Evolutionary conservation across 2,797 vertebrate species (phyloP).

Genomic region (Gambusia yucatana): DNA sequence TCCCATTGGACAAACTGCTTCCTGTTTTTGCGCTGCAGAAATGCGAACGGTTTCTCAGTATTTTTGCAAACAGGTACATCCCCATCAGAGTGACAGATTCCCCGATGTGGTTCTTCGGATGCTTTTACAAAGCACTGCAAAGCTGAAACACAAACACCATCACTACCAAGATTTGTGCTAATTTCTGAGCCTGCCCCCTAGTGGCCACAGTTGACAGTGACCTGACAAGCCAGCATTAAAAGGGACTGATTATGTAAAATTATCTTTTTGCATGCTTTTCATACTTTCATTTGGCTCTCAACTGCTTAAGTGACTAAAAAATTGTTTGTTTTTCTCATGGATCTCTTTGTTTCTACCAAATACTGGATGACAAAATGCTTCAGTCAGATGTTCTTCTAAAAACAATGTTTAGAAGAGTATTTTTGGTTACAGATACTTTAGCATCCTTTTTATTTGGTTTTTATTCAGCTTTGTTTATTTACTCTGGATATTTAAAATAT

Average conservation of each 20-base stretch:
- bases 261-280: background rate
- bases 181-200: background rate
- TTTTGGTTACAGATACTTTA: too few species aligned
- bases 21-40: conserved; percentile 77
- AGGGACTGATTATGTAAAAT: background rate
- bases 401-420: too few species aligned
- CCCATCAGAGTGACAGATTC: background rate
- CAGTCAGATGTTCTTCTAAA: too few species aligned
- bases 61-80: conserved; percentile 25
- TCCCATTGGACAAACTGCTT: conserved; percentile 59
- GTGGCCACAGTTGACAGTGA: background rate
- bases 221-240: background rate
- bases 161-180: background rate
- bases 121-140: background rate
- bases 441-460: too few species aligned
- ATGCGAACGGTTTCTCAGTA: conserved; percentile 71
- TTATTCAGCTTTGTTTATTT: too few species aligned
- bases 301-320: too few species aligned
- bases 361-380: too few species aligned
- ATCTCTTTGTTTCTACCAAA: too few species aligned
- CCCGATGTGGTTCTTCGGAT: background rate
- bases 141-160: background rate
- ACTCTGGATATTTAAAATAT: too few species aligned
- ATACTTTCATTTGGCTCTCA: background rate
- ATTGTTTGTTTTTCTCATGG: too few species aligned